These are phyloP conservation scores for Tretioscincus oriximinensis DNA, from an alignment of 2,113 vertebrate genomes.

Conservation along the genomic window DNA sequence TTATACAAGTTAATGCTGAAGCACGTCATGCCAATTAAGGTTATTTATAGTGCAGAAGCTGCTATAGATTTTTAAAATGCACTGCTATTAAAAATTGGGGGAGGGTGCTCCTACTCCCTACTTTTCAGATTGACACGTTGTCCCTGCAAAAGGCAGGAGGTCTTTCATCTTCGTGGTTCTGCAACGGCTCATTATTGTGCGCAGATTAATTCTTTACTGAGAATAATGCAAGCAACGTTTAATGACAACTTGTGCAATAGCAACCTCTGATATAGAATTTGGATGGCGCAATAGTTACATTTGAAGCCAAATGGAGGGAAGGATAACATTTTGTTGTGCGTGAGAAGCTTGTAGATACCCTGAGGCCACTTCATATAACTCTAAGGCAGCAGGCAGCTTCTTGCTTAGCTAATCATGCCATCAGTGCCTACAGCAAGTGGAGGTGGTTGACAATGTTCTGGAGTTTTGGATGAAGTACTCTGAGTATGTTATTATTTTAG, in stretches of 20 bases:
- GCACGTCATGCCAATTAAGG: conserved; percentile 25
- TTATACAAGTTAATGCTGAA: background rate
- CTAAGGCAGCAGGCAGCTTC: conserved; percentile 84
- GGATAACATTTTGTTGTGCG: conserved; percentile 76
- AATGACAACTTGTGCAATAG: conserved; percentile 79
- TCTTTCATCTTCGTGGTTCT: conserved; percentile 64
- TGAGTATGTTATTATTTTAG: conserved; percentile 69
- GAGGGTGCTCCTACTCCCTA: background rate
- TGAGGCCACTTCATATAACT: conserved; percentile 79
- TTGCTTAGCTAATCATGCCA: conserved; percentile 82
- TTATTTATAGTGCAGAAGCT: conserved; percentile 49
- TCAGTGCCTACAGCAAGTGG: conserved; percentile 77
- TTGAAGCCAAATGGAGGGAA: conserved; percentile 71
- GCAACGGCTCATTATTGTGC: conserved; percentile 73
- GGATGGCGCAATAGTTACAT: conserved; percentile 74
- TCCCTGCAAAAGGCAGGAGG: conserved; percentile 48
- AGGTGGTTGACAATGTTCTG: conserved; percentile 78
- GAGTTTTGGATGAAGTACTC: conserved; percentile 76
- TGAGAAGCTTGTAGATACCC: conserved; percentile 83
- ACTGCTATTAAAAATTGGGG: conserved; percentile 23
- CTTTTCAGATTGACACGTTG: conserved; percentile 51
- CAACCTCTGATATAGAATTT: conserved; percentile 74
- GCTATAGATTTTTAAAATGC: conserved; percentile 26
- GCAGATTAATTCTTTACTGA: conserved; percentile 70
- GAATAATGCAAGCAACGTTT: conserved; percentile 67